A percentile compares a stretch with the other conserved stretches of the same genome.
These are phyloP conservation scores for Willowsia nigromaculata DNA, from an alignment of 2,888 invertebrate genomes.

Conservation along the genomic window DNA sequence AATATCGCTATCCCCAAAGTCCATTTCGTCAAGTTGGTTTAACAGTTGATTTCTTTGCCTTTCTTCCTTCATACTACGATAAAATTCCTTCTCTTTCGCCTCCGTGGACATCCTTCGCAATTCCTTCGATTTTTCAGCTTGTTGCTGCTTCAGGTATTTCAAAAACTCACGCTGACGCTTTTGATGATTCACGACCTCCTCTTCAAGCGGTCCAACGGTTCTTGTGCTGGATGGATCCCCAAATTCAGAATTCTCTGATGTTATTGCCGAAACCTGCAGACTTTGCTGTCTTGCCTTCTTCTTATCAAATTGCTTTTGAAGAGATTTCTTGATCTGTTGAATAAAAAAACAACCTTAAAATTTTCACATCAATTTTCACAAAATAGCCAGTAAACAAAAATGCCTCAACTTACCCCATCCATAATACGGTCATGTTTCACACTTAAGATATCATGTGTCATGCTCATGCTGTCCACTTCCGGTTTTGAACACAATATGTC, in stretches of 20 bases:
- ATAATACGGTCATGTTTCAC: conserved; percentile 86
- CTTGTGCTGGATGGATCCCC: too few species aligned
- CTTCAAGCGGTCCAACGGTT: background rate
- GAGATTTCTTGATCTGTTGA: conserved; percentile 79
- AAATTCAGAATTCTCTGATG: background rate
- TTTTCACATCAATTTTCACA: too few species aligned
- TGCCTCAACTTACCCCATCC: conserved; percentile 79
- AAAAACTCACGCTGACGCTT: conserved; percentile 60
- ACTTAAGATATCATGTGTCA: conserved; percentile 87
- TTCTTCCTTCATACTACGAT: conserved; percentile 30
- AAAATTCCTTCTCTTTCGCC: conserved; percentile 69
- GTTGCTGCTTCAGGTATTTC: conserved; percentile 67
- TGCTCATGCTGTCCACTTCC: conserved; percentile 79
- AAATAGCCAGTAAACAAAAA: too few species aligned
- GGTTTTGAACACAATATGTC: background rate
- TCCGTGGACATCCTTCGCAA: conserved; percentile 34
- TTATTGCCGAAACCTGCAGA: background rate
- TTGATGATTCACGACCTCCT: background rate
- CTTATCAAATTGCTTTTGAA: background rate
- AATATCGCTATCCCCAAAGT: conserved; percentile 48
- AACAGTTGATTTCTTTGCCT: conserved; percentile 16
- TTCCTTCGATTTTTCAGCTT: conserved; percentile 54
- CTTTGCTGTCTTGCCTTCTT: background rate
- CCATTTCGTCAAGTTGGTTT: background rate
- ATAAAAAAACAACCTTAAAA: too few species aligned